These are phyloP conservation scores for Sorex maritimensis DNA, from an alignment of 2,797 vertebrate species.

Conservation along the genomic window DNA sequence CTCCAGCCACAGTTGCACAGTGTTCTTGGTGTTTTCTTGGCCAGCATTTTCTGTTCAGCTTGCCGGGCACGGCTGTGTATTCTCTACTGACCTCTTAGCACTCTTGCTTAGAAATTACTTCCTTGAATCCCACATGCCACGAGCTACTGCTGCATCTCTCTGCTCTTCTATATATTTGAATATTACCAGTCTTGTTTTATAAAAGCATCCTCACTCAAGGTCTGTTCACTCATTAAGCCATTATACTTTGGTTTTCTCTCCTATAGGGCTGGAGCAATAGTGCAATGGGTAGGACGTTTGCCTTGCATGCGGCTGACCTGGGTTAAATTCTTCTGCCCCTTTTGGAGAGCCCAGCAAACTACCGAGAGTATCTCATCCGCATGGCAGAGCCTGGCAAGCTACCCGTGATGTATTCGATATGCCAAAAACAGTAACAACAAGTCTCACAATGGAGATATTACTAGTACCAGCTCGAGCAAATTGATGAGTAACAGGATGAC, in stretches of 20 bases:
- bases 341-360: too few species aligned
- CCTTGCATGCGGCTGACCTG: too few species aligned
- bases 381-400: too few species aligned
- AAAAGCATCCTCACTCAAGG: neutral
- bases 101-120: neutral
- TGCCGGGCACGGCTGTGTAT: neutral
- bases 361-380: too few species aligned
- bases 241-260: neutral
- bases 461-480: too few species aligned
- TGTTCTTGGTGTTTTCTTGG: neutral
- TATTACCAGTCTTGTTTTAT: neutral
- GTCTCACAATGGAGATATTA: too few species aligned
- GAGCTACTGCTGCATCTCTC: neutral
- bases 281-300: too few species aligned
- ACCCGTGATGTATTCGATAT: too few species aligned
- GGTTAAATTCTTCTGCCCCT: too few species aligned
- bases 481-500: too few species aligned
- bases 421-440: too few species aligned
- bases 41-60: neutral
- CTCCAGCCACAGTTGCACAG: neutral
- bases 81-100: neutral
- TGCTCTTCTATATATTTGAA: neutral
- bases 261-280: too few species aligned
- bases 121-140: neutral
- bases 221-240: neutral